Conservation (phyloP, 2,113 vertebrate species). For the Oreocharis arfaki region DNA sequence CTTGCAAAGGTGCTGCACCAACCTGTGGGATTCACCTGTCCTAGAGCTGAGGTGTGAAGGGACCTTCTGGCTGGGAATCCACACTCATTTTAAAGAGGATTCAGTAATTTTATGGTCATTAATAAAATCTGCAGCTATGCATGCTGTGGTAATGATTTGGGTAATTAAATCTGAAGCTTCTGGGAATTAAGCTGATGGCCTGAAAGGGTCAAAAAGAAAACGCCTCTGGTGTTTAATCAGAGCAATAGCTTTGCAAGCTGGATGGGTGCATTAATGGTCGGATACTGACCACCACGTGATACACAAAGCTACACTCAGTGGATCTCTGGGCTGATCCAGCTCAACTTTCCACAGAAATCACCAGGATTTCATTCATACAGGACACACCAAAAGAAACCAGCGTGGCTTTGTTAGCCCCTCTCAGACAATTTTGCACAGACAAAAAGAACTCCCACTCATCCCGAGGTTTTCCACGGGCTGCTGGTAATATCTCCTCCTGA, state of each 20-base stretch:
- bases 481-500: neutral
- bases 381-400: neutral
- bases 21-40: neutral
- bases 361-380: neutral
- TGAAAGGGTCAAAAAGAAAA: conserved; percentile 46
- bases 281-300: neutral
- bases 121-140: conserved; percentile 43
- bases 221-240: conserved; percentile 16
- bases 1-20: neutral
- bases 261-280: neutral
- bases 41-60: neutral
- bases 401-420: neutral
- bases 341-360: neutral
- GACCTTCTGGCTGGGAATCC: neutral
- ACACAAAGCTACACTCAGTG: neutral
- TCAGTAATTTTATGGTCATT: conserved; percentile 26
- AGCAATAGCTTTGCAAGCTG: neutral
- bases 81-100: neutral
- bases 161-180: conserved; percentile 57
- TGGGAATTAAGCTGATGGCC: conserved; percentile 51
- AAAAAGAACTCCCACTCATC: neutral
- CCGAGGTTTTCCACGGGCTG: neutral
- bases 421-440: neutral
- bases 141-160: conserved; percentile 38
- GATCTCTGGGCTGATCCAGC: neutral